phyloP scores from a whole-genome alignment of 2,888 invertebrate genomes.

The Andrena bucephala region DNA sequence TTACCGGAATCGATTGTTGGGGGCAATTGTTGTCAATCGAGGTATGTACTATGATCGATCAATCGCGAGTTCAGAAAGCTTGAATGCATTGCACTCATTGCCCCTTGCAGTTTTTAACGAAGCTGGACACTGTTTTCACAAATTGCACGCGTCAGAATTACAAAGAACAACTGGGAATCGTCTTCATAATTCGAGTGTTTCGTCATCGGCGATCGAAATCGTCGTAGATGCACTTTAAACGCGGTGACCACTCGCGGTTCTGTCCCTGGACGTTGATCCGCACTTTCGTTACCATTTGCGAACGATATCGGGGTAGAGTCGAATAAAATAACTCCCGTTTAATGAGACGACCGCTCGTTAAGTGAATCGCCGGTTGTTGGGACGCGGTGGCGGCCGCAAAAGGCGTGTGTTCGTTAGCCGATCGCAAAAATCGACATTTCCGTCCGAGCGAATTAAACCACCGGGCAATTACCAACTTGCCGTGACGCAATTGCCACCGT shows the following conservation, averaged over 20 bases:
- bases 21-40: neutral
- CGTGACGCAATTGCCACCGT: constrained; percentile 25
- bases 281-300: neutral
- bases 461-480: constrained; percentile 47
- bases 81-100: no score
- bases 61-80: neutral
- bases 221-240: neutral
- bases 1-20: neutral
- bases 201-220: neutral
- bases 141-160: neutral
- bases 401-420: constrained; percentile 34
- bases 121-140: neutral
- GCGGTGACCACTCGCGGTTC: neutral
- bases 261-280: neutral
- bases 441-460: constrained; percentile 25
- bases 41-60: neutral
- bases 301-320: neutral
- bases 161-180: neutral
- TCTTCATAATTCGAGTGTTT: neutral
- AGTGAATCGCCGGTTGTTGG: constrained; percentile 3
- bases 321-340: constrained; percentile 30
- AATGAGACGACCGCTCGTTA: constrained; percentile 29
- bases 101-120: no score
- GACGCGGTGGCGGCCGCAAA: neutral
- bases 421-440: constrained; percentile 44